Base-by-base conservation (phyloP, 2,888 invertebrate genomes). In the Seladonia tumulorum region DNA sequence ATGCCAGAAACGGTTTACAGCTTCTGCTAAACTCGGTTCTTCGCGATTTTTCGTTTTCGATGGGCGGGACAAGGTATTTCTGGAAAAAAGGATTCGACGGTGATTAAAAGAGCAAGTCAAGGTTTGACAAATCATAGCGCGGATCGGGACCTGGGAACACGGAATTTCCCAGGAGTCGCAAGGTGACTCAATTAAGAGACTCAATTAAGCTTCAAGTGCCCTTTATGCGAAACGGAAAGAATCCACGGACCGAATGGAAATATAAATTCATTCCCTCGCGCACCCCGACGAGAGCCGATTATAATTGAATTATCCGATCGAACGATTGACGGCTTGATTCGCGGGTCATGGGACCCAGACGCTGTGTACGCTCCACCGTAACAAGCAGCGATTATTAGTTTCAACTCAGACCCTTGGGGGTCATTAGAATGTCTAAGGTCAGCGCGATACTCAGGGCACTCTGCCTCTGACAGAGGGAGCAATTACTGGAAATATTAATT, bases 251-350 rank as follows among this genome's bases (percentile, higher is more conserved):
- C 22, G 68, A 68, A 42, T 63, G 49, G 39, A 60, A 63, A 57
- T 70, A 76, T 86, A 76, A 73, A 80, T 76, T 80, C 74, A 76
- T 66, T 79, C 66, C 68, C 14, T 39, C 45, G 45, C 35, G 47
- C 25, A 75, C 77, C 29, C 72, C 86, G 71, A 79, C 84, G 80
- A 81, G 85, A 81, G 85, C 88, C 84, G 87, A 91, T 91, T 88
- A 75, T 87, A 90, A 91, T 91, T 86, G 86, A 92, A 92, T 93
- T 91, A 92, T 92, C 90, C 87, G 90, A 93, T 93, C 90, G 89
- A 92, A 89, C 87, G 89, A 92, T 93, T 91, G 90, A 87, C 82
- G 87, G 88, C 88, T 89, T 87, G 90, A 92, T 91, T 90, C 89
- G 63, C 79, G 77, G 92, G 93, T 92, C 93, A 92, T 90, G 91